phyloP scores from a whole-genome alignment of 2,888 invertebrate species.

The Zaprionus lineosus region DNA sequence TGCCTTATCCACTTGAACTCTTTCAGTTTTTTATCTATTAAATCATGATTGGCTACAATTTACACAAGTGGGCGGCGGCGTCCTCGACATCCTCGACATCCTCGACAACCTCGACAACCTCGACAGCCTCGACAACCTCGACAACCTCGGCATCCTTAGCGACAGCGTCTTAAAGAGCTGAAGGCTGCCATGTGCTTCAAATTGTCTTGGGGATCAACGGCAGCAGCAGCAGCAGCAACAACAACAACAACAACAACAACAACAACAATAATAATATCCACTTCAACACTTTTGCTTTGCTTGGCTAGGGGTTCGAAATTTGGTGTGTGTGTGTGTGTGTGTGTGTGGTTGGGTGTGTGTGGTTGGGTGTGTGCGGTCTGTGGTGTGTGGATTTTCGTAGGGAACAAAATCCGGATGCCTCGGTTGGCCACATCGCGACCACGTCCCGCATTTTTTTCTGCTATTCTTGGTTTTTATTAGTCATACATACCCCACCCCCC shows the following conservation, averaged over 20 bases:
- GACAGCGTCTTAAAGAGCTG: conserved; percentile 28
- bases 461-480: conserved; percentile 14
- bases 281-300: conserved; percentile 35
- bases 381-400: neutral
- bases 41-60: conserved; percentile 77
- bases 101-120: too few relatives aligned
- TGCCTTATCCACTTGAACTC: conserved; percentile 75
- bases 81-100: neutral
- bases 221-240: neutral
- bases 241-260: conserved; percentile 7
- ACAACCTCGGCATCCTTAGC: conserved; percentile 16
- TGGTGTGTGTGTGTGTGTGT: too few relatives aligned
- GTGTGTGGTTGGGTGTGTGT: neutral
- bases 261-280: conserved; percentile 45
- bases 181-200: conserved; percentile 54
- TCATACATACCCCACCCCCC: too few relatives aligned
- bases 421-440: conserved; percentile 34
- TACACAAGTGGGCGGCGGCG: conserved; percentile 60
- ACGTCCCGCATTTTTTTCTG: conserved; percentile 1
- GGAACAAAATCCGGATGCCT: conserved; percentile 3
- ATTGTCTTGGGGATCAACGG: conserved; percentile 42
- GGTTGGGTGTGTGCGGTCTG: neutral
- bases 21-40: conserved; percentile 74
- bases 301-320: neutral
- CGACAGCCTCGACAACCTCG: too few relatives aligned